Conservation (phyloP, 2,113 vertebrate genomes). For the Protobothrops mucrosquamatus region DNA sequence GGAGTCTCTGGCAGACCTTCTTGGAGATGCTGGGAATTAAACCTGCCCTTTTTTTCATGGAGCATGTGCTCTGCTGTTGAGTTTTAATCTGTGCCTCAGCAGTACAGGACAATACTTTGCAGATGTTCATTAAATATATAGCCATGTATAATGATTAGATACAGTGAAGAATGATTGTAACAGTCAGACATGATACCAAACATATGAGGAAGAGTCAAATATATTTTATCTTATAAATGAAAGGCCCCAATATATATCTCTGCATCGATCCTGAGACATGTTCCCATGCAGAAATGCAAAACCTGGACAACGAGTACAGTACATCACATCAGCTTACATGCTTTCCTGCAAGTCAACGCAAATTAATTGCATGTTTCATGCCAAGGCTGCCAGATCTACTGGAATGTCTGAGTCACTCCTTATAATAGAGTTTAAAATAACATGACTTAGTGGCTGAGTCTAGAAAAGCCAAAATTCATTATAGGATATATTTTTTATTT, state of each 20-base stretch:
- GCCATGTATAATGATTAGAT: background rate
- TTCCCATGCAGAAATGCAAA: rapidly evolving
- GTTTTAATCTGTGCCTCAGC: background rate
- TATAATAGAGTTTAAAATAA: conserved; percentile 1
- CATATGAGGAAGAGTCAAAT: background rate
- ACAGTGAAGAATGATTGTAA: background rate
- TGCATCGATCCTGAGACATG: background rate
- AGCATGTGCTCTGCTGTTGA: background rate
- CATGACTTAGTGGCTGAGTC: background rate
- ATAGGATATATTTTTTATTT: conserved; percentile 40
- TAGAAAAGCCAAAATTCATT: conserved; percentile 47
- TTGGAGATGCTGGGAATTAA: background rate
- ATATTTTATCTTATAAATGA: background rate
- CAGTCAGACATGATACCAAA: background rate
- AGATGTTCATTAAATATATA: background rate
- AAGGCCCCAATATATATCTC: background rate
- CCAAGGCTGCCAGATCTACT: background rate
- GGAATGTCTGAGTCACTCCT: background rate
- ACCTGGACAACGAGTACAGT: background rate
- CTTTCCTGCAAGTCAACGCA: background rate
- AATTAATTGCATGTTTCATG: rapidly evolving
- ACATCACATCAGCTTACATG: rapidly evolving
- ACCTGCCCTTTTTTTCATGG: background rate
- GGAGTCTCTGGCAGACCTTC: background rate
- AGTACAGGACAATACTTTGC: background rate